phyloP scores from a whole-genome alignment of 2,888 invertebrate genomes.

The Tridacna gigas region DNA sequence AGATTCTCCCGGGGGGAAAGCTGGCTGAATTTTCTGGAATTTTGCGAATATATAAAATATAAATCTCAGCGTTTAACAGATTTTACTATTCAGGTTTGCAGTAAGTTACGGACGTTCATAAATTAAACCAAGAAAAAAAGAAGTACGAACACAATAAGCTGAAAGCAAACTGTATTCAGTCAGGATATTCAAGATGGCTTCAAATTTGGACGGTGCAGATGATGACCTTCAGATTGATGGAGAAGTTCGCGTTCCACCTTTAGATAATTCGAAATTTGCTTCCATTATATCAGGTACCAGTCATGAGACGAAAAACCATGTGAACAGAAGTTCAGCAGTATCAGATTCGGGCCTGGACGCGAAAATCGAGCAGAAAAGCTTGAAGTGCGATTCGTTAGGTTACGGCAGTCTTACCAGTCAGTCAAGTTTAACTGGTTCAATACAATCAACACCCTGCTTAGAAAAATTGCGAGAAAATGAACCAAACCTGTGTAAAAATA shows the following conservation, averaged over 20 bases:
- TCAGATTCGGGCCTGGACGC: no score
- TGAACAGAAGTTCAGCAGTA: neutral
- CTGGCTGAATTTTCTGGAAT: neutral
- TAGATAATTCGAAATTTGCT: neutral
- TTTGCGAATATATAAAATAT: slow-evolving; percentile 1
- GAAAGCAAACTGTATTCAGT: neutral
- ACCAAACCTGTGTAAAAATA: slow-evolving; percentile 32
- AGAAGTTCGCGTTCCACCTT: neutral
- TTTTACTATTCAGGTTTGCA: no score
- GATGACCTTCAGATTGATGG: slow-evolving; percentile 4
- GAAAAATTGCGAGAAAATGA: slow-evolving; percentile 11
- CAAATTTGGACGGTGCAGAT: no score
- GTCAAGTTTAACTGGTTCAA: neutral
- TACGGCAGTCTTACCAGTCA: slow-evolving; percentile 9
- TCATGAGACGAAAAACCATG: no score
- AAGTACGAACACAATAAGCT: no score
- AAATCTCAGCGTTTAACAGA: neutral
- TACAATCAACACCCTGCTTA: neutral
- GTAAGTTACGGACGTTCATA: no score
- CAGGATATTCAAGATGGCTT: neutral
- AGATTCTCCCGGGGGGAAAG: neutral
- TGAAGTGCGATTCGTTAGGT: neutral
- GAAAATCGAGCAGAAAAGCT: neutral
- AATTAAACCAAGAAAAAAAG: no score
- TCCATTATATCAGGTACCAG: no score